Evolutionary conservation across 2,888 invertebrate genomes (phyloP).

Genomic region (Cylindroiulus punctatus): DNA sequence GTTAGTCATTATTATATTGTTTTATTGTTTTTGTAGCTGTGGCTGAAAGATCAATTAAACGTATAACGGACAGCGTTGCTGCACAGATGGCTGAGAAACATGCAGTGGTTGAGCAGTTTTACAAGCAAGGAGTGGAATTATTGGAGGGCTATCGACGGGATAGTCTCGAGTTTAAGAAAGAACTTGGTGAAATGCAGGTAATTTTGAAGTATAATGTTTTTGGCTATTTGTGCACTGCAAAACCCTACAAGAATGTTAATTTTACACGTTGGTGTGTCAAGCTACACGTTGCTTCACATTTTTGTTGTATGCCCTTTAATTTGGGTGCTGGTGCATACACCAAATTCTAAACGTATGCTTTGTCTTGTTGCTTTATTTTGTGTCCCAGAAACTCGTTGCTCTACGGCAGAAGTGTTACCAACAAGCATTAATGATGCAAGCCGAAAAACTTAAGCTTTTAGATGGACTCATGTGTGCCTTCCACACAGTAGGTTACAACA

Average conservation of each 20-base stretch:
- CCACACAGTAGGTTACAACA: neutral
- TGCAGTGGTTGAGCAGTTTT: neutral
- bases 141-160: neutral
- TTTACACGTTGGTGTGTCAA: no score
- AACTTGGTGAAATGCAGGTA: neutral
- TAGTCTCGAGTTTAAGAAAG: neutral
- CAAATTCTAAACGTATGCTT: no score
- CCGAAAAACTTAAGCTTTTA: neutral
- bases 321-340: no score
- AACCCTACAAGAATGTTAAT: no score
- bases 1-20: no score
- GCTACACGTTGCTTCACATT: no score
- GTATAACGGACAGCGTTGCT: neutral
- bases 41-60: neutral
- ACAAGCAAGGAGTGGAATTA: neutral
- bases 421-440: slow-evolving; percentile 5
- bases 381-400: neutral
- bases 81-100: neutral
- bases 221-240: neutral
- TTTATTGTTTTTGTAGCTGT: neutral
- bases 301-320: no score
- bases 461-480: neutral
- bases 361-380: neutral
- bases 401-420: neutral
- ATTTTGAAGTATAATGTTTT: neutral